Evolutionary conservation across 2,113 vertebrate genomes (phyloP).

Genomic region (Nothoprocta perdicaria): DNA sequence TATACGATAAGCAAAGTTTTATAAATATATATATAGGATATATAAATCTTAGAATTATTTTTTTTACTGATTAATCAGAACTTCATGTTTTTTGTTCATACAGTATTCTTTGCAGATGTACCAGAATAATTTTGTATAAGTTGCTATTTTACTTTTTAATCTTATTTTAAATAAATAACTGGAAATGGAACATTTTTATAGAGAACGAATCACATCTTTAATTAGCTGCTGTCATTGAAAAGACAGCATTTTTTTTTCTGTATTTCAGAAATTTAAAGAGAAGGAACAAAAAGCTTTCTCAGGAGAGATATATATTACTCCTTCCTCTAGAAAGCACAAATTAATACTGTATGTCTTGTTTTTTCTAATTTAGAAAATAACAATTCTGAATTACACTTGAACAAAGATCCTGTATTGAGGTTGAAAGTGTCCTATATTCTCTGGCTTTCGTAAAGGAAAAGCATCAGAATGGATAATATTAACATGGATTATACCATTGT

Average conservation of each 20-base stretch:
- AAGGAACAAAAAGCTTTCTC: neutral
- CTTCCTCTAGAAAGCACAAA: neutral
- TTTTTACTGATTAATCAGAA: neutral
- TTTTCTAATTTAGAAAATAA: conserved; percentile 24
- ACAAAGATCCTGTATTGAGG: neutral
- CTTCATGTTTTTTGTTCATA: neutral
- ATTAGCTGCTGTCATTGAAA: neutral
- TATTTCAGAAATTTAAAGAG: neutral
- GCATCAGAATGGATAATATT: neutral
- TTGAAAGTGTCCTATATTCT: conserved; percentile 29
- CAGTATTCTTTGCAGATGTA: neutral
- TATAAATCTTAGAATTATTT: neutral
- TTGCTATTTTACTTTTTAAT: neutral
- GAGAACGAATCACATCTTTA: neutral
- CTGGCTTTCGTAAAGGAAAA: neutral
- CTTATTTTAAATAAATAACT: neutral
- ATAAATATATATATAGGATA: neutral
- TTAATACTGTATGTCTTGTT: neutral
- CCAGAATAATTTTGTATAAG: neutral
- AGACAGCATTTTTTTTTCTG: neutral
- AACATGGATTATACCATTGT: neutral
- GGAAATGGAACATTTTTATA: neutral
- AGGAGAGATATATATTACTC: fast-evolving
- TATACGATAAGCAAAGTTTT: neutral
- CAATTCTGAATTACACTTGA: neutral